Base-by-base conservation (phyloP, 2,797 vertebrate genomes). In the Poecilia velifera region DNA sequence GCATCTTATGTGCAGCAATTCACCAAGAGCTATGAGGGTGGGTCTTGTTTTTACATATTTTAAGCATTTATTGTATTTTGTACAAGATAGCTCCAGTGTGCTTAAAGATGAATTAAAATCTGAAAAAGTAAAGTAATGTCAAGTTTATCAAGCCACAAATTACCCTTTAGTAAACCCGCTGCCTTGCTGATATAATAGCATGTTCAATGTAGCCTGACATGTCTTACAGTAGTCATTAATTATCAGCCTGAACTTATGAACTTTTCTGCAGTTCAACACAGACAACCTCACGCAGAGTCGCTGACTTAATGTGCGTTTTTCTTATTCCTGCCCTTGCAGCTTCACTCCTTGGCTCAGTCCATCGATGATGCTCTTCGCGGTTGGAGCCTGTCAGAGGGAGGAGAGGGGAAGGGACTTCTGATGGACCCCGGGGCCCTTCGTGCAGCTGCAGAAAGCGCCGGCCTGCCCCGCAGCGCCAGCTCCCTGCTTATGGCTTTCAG, bases 401-500 rank as follows among this genome's bases (percentile, higher is more conserved):
- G 81, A 82, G 96, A 90, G 86, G 95, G 78, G 81, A 95, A 78
- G 76, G 91, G 96, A 70, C 83, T 96, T 2, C 91, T 95, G 66
- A 96, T 97, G 88, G 94, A 96, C n/a, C 93, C 96, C 0, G 89
- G 89, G 34, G 88, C 90, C 6, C 87, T 96, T 47, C 92, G 92
- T 3, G 96, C 96, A 25, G 96, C 97, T 41, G 93, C 96, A 1
- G 86, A 95, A 12, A 96, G 95, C 0, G 87, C 96, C 22, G 91
- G 95, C 81, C 78, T 98, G 68, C 96, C 98, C n/a, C 97, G 96
- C 85, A 98, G 97, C 68, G 96, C 97, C 88, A 97, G 98, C 89
- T 99, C 98, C 3, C 96, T 99, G 86, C 98, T 99, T 96, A 99
- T 99, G 98, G 98, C 98, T 82, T 99, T 99, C 94, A 95, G 97